A percentile compares a stretch with the other conserved stretches of the same genome.
These are phyloP conservation scores for Toxonevra muliebris DNA, from an alignment of 2,888 invertebrate genomes.

Conservation along the genomic window DNA sequence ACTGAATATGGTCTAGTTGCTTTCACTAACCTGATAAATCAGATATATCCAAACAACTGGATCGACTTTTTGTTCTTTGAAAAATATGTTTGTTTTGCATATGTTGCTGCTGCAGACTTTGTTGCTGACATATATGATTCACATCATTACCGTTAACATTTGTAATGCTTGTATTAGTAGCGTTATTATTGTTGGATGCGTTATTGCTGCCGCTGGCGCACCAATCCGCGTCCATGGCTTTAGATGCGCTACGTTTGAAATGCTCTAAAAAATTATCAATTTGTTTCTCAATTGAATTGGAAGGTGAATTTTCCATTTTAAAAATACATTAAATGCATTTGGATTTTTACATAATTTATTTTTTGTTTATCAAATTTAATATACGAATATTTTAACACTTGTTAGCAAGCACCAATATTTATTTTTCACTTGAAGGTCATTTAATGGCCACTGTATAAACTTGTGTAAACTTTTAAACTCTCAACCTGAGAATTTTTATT, in stretches of 20 bases:
- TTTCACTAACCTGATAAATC: conserved; percentile 53
- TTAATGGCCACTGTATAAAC: conserved; percentile 33
- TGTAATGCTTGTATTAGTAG: conserved; percentile 7
- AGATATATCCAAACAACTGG: conserved; percentile 58
- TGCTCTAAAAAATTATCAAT: conserved; percentile 87
- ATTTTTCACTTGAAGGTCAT: conserved; percentile 31
- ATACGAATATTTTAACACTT: background rate
- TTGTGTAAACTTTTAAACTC: background rate
- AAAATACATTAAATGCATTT: background rate
- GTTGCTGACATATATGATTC: conserved; percentile 35
- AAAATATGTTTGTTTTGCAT: conserved; percentile 39
- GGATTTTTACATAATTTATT: background rate
- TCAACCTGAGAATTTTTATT: too few species aligned
- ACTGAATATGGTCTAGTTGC: too few species aligned
- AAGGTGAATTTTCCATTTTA: conserved; percentile 67
- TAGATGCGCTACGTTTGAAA: conserved; percentile 81
- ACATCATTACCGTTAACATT: conserved; percentile 33
- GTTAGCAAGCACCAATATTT: conserved; percentile 16
- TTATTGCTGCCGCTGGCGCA: conserved; percentile 39
- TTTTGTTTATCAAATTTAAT: background rate
- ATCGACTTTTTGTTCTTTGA: conserved; percentile 56
- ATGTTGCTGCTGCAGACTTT: conserved; percentile 34
- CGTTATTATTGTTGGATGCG: conserved; percentile 23
- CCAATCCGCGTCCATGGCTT: conserved; percentile 73
- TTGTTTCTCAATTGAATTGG: conserved; percentile 79